A percentile compares a stretch with the other conserved stretches of the same genome.
Evolutionary conservation across 2,888 invertebrate genomes (phyloP).

Genomic region (Drosophila emarginata): DNA sequence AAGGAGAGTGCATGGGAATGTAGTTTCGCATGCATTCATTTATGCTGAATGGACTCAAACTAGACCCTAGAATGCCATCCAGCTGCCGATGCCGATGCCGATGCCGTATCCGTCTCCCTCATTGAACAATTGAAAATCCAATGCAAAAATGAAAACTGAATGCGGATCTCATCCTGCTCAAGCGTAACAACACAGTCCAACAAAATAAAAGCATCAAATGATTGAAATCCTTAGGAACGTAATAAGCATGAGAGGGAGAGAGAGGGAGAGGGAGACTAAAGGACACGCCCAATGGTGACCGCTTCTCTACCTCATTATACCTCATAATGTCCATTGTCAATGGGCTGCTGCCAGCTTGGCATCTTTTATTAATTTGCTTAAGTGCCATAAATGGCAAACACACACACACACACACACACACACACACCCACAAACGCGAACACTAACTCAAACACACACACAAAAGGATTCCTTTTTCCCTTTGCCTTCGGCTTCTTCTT

Average conservation of each 20-base stretch:
- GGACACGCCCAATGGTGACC: constrained; percentile 30
- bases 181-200: constrained; percentile 49
- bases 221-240: constrained; percentile 58
- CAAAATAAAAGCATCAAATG: constrained; percentile 35
- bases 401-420: constrained; percentile 13
- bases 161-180: constrained; percentile 23
- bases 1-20: constrained; percentile 23
- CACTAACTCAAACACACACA: constrained; percentile 30
- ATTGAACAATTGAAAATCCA: constrained; percentile 72
- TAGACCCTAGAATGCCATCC: constrained; percentile 1
- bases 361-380: constrained; percentile 76
- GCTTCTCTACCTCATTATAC: constrained; percentile 27
- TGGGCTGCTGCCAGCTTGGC: constrained; percentile 49
- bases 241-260: constrained; percentile 38
- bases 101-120: constrained; percentile 27
- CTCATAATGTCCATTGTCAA: constrained; percentile 32
- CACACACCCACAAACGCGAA: too few species aligned
- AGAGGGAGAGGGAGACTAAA: background rate
- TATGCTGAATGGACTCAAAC: constrained; percentile 53
- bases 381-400: constrained; percentile 71
- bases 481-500: constrained; percentile 46
- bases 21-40: constrained; percentile 66
- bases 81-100: constrained; percentile 35
- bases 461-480: constrained; percentile 66
- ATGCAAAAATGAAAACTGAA: background rate